phyloP scores from a whole-genome alignment of 2,113 vertebrate species.

The Mobula birostris region DNA sequence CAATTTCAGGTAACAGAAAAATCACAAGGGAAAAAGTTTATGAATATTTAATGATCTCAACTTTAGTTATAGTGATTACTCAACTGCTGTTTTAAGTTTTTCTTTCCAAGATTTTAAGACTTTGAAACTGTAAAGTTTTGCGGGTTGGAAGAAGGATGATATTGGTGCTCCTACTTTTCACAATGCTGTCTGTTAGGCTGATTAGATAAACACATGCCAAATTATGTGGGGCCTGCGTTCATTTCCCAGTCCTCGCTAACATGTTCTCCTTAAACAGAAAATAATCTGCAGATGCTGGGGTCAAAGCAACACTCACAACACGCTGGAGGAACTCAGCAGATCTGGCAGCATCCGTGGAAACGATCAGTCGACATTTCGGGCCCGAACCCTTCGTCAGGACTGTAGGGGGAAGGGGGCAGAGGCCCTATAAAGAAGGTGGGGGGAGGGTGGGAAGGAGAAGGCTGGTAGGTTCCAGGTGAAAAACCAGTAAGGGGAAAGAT shows the following conservation, averaged over 20 bases:
- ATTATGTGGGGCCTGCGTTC: not conserved
- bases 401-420: no score
- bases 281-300: no score
- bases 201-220: not conserved
- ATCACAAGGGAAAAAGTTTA: not conserved
- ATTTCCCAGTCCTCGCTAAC: not conserved
- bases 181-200: not conserved
- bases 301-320: no score
- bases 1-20: not conserved
- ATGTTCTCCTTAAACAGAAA: no score
- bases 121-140: not conserved
- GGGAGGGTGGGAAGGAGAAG: no score
- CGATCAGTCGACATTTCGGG: no score
- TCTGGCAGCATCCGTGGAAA: no score
- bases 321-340: no score
- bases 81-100: not conserved
- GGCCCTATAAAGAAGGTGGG: no score
- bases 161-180: not conserved
- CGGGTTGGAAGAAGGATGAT: not conserved
- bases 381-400: no score
- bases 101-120: not conserved
- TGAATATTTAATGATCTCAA: not conserved
- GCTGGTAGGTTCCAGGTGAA: no score
- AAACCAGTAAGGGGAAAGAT: no score
- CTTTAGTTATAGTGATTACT: not conserved